Evolutionary conservation across 2,888 invertebrate genomes (phyloP), one percentile per base, ranked within the genome.

Genomic region (Notodonta dromedarius): DNA sequence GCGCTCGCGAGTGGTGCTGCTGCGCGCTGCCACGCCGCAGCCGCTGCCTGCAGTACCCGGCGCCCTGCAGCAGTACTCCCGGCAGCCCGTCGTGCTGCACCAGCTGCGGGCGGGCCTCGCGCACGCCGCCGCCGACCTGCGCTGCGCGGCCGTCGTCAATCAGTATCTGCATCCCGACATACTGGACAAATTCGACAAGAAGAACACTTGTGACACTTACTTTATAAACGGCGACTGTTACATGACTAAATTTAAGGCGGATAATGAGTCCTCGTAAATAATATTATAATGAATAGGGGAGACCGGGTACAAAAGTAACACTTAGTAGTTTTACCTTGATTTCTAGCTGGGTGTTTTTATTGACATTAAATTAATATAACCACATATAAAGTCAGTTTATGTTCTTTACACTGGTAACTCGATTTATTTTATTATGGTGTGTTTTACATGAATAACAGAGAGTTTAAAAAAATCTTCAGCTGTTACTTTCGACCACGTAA

Each of bases 91-190:
- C 39, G 56, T 66, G 24, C 59, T 78, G n/a, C 72, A 80, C 48
- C 69, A 81, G 11, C 63, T 86, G 4, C 39, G 58, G 1, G 58
- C 73, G 4, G 71, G 76, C 16, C 66, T 86, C 5, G 64, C 73
- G 0, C 65, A 78, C 39, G 77, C 72, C 2, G 44, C 76, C 0
- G 58, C 67, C 5, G 87, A 87, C 40, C 59, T 77, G 14, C 63
- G 68, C 7, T 82, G 79, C 57, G 65, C 85, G 5, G 65, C 78
- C 8, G 63, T 86, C 24, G 71, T 87, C 24, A 85, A 86, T 58
- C 59, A 67, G 46, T 65, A 81, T 57, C 70, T 87, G 4, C 73
- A 77, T 9, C 53, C 64, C 0, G 63, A 67, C 1, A 69, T 80
- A 9, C 44, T 82, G 4, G 67, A 82, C 5, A 58, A 46, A 0